Conservation (phyloP, 1,140 invertebrate genomes). For the Gyrodactylus bullatarudis region DNA sequence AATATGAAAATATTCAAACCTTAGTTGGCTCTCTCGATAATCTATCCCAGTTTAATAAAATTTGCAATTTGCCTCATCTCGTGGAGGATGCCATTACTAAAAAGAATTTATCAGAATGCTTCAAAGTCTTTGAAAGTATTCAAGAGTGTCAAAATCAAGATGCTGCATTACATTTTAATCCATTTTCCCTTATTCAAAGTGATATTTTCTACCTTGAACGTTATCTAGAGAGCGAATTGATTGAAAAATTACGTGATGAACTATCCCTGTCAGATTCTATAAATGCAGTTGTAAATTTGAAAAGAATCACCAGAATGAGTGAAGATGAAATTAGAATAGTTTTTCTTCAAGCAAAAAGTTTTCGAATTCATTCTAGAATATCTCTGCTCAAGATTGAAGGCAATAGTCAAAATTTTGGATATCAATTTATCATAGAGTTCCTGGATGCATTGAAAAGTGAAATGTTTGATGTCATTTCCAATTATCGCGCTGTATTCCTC, state of each 20-base stretch:
- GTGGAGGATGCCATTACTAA: background rate
- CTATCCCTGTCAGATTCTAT: background rate
- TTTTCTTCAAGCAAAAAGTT: background rate
- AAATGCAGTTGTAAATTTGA: background rate
- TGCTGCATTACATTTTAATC: background rate
- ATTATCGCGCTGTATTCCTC: background rate
- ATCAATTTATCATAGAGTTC: background rate
- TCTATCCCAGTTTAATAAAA: background rate
- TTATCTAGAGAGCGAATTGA: background rate
- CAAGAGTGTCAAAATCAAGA: background rate
- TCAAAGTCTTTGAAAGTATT: background rate
- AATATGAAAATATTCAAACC: background rate
- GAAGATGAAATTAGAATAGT: background rate
- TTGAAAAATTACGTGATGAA: background rate
- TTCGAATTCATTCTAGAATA: too few species aligned
- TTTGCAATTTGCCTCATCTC: background rate
- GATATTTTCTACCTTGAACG: background rate
- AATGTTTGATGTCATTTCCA: background rate
- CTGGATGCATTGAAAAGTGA: background rate
- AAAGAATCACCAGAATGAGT: background rate
- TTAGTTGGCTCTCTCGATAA: background rate
- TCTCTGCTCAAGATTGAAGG: background rate
- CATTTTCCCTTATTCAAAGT: background rate
- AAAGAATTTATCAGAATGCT: background rate
- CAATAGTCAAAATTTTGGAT: background rate